Base-by-base conservation (phyloP, 2,888 invertebrate genomes). In the Hetaerina titia region DNA sequence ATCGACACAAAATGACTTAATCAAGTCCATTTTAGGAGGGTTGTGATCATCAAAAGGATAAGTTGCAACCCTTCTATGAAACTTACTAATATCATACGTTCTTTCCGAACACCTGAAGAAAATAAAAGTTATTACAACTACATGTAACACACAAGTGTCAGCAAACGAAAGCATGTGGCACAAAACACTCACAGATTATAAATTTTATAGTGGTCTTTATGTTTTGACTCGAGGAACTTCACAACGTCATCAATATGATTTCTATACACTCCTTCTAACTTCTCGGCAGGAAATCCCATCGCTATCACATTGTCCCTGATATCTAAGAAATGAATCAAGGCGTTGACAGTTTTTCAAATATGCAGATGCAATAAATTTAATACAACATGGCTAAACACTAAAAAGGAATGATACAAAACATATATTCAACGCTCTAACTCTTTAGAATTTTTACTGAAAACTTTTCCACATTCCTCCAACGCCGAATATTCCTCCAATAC, bases 201-300 rank as follows among this genome's bases (percentile, higher is more conserved):
- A 96, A 99, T 98, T 97, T 98, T 99, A 97, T 99, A 99, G 97
- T 99, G 99, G 96, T 98, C 98, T 96, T 98, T 98, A 97, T 99
- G 99, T 97, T 98, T 98, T 96, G 98, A 97, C 97, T 99, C 99
- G 96, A 99, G 97, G 97, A 99, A 98, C 97, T 98, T 98, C 96
- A 98, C 98, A 95, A 99, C 99, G 97, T 99, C 99, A 96, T 99
- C 99, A 96, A 99, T 99, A 97, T 99, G 98, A 97, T 99, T 99
- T 96, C 99, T 97, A 97, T 99, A 99, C 63, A 99, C 98, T 81
- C 99, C 98, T 97, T 99, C 99, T 96, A 99, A 97, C 96, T 98
- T 99, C 97, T 99, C 99, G 89, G 99, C 99, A 95, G 99, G 99
- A 97, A 99, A 99, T 94, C 99, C 99, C 99, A 99, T 99, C 90